Base-by-base conservation (phyloP, 2,888 invertebrate genomes). In the Choreutis nemorana region DNA sequence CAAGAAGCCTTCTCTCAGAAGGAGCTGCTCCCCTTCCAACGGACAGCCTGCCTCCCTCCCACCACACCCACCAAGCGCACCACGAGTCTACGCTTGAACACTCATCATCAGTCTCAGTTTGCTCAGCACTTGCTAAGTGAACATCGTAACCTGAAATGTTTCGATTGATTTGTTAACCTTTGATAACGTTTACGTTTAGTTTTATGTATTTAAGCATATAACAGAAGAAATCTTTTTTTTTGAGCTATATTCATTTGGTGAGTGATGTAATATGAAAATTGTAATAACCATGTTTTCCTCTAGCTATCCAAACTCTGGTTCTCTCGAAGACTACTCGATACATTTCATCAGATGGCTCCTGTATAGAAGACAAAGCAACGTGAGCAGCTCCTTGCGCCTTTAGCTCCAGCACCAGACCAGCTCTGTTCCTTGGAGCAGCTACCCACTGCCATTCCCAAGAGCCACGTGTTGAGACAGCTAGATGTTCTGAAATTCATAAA, bases 21-120 rank as follows among this genome's bases (percentile, higher is more conserved):
- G 83, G 81, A 1, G 72, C 63, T 0, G 84, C 80, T 0, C 86
- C 86, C 3, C 70, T 57, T 0, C 86, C 86, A 8, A 85, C 81
- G 0, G 81, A 68, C 9, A 86, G 55, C 6, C 73, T 56, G 0
- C 82, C 83, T 0, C 81, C 81, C 33, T 84, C 85, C 86, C 86
- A 86, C 56, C 82, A 83, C n/a, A 86, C 75, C 86, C 86, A 86
- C 71, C 84, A 85, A 0, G 85, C 83, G 34, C 81, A 80, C 79
- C 84, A 85, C 1, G 81, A 66, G 15, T 53, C 57, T 35, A 79
- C 42, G 1, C 65, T 56, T 0, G 64, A 45, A 14, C 77, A 77
- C 37, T 81, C 79, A 0, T 83, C 82, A 12, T 85, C 70, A 4
- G 80, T 75, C 28, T 79, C 80, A 0, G 83, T 82, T 16, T 84